phyloP scores from a whole-genome alignment of 2,888 invertebrate species.

The Acrocyrtus sp. region DNA sequence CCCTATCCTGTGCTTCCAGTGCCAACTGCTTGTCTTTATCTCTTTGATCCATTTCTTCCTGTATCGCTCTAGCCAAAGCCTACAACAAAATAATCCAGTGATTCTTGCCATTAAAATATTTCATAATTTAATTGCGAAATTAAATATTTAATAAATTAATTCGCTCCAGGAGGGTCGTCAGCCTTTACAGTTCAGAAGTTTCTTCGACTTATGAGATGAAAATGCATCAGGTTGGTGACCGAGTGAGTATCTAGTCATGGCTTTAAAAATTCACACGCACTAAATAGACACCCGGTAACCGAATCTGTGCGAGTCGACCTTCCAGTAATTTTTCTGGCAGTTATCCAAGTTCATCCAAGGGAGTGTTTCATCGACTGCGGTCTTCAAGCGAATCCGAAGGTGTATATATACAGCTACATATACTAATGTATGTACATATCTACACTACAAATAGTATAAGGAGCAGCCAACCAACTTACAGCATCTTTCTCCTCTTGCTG shows the following conservation, averaged over 20 bases:
- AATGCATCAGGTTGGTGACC: conserved; percentile 64
- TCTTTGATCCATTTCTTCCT: conserved; percentile 73
- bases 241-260: conserved; percentile 69
- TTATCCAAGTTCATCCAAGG: no score
- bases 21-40: conserved; percentile 76
- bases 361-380: no score
- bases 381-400: no score
- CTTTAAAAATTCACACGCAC: conserved; percentile 65
- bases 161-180: no score
- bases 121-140: no score
- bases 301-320: conserved; percentile 31
- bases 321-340: conserved; percentile 4
- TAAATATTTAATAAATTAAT: conserved; percentile 4
- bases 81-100: conserved; percentile 65
- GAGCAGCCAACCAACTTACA: conserved; percentile 67
- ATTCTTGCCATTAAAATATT: no score
- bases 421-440: no score
- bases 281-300: conserved; percentile 66
- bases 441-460: background rate
- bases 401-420: background rate
- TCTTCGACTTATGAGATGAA: conserved; percentile 11
- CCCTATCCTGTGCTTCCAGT: conserved; percentile 83
- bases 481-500: conserved; percentile 80
- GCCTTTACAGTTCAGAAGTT: no score
- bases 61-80: conserved; percentile 79